Evolutionary conservation across 2,797 vertebrate genomes (phyloP).

Genomic region (Hozukius guyotensis): DNA sequence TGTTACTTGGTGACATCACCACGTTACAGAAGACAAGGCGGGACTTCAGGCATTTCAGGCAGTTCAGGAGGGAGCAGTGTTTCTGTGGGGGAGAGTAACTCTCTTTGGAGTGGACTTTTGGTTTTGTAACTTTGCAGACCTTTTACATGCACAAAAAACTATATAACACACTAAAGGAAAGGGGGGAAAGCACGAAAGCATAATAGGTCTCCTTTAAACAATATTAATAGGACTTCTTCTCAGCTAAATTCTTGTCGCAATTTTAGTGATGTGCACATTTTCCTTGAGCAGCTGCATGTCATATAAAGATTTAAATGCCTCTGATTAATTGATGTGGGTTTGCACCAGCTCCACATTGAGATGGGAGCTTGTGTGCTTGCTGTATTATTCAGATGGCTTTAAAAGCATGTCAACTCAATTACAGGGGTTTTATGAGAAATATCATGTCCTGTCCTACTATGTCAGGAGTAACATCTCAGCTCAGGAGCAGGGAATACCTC

Average conservation of each 20-base stretch:
- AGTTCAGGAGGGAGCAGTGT: too few species aligned
- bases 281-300: constrained; percentile 33
- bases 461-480: constrained; percentile 50
- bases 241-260: not conserved
- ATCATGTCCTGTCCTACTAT: constrained; percentile 57
- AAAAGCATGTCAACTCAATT: constrained; percentile 82
- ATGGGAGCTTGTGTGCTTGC: constrained; percentile 49
- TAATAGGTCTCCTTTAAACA: not conserved
- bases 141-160: too few species aligned
- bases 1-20: too few species aligned
- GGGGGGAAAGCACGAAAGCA: too few species aligned
- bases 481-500: constrained; percentile 19
- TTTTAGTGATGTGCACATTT: constrained; percentile 10
- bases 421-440: constrained; percentile 73
- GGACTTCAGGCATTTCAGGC: too few species aligned
- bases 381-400: constrained; percentile 80
- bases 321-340: constrained; percentile 79
- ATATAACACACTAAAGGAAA: too few species aligned
- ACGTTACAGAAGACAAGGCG: too few species aligned
- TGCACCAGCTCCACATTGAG: constrained; percentile 63
- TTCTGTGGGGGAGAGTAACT: too few species aligned
- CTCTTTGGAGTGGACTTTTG: too few species aligned
- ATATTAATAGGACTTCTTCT: not conserved
- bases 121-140: too few species aligned
- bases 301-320: constrained; percentile 70